These are phyloP conservation scores for Austrolebias charrua DNA, from an alignment of 2,797 vertebrate species.

Conservation along the genomic window DNA sequence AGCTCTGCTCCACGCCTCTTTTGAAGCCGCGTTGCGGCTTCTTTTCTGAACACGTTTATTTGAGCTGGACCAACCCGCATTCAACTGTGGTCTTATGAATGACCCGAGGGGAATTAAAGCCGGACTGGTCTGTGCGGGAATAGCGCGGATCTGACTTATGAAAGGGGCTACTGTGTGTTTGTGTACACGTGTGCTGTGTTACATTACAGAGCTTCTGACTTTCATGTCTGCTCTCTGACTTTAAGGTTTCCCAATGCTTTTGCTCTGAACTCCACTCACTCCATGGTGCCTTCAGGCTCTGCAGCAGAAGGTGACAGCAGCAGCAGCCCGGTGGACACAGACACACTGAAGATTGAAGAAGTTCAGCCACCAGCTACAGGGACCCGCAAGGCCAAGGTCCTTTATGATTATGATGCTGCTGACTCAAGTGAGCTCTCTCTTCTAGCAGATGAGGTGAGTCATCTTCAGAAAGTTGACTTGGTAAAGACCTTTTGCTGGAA, in stretches of 20 bases:
- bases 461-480: neutral
- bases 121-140: no score
- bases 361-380: conserved; percentile 88
- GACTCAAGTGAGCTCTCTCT: conserved; percentile 93
- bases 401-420: conserved; percentile 91
- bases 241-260: conserved; percentile 87
- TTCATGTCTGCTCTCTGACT: neutral
- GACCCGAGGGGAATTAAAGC: no score
- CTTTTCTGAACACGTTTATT: no score
- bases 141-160: no score
- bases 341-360: conserved; percentile 85
- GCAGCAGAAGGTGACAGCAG: conserved; percentile 66
- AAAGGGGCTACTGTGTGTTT: neutral
- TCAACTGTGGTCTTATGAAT: no score
- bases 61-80: no score
- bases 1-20: no score
- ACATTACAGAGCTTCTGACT: neutral
- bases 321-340: conserved; percentile 70
- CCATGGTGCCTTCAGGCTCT: conserved; percentile 64
- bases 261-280: conserved; percentile 77
- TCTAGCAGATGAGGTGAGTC: conserved; percentile 89
- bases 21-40: no score
- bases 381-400: conserved; percentile 90
- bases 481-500: no score
- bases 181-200: no score